phyloP scores from a whole-genome alignment of 2,797 vertebrate genomes.

The Microchirus variegatus region DNA sequence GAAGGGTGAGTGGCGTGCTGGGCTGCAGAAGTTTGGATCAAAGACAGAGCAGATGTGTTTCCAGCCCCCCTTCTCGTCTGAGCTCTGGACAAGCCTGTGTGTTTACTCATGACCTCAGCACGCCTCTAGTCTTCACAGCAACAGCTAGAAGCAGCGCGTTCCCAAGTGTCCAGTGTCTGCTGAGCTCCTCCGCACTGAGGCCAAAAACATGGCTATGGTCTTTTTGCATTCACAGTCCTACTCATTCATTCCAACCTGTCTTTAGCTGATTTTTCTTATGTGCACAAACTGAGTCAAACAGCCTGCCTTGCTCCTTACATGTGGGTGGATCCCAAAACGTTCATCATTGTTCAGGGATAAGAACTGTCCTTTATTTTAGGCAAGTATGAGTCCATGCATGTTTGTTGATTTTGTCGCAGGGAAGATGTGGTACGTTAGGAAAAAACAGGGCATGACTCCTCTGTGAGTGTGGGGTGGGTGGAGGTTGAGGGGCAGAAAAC shows the following conservation, averaged over 20 bases:
- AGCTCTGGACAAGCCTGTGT: slow-evolving; percentile 68
- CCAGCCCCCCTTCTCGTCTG: slow-evolving; percentile 63
- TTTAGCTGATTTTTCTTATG: slow-evolving; percentile 22
- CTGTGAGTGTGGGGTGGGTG: slow-evolving; percentile 58
- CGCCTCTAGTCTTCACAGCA: slow-evolving; percentile 71
- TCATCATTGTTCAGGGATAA: slow-evolving; percentile 60
- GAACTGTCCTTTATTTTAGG: slow-evolving; percentile 59
- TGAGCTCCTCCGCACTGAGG: slow-evolving; percentile 36
- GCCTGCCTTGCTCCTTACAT: slow-evolving; percentile 46
- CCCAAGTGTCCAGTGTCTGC: slow-evolving; percentile 63
- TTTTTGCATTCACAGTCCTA: not conserved
- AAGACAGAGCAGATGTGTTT: slow-evolving; percentile 84
- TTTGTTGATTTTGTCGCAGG: slow-evolving; percentile 72
- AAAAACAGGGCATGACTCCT: slow-evolving; percentile 71
- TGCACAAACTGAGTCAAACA: slow-evolving; percentile 24
- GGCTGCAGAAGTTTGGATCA: slow-evolving; percentile 80
- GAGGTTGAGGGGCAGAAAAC: slow-evolving; percentile 37
- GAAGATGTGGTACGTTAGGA: slow-evolving; percentile 68
- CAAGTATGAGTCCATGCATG: slow-evolving; percentile 71
- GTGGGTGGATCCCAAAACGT: slow-evolving; percentile 61
- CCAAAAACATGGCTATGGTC: slow-evolving; percentile 33
- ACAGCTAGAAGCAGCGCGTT: slow-evolving; percentile 65
- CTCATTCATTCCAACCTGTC: slow-evolving; percentile 25
- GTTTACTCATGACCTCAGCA: slow-evolving; percentile 81
- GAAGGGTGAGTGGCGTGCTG: slow-evolving; percentile 80